Conservation (phyloP, 1,140 invertebrate species). For the Tribolium castaneum region DNA sequence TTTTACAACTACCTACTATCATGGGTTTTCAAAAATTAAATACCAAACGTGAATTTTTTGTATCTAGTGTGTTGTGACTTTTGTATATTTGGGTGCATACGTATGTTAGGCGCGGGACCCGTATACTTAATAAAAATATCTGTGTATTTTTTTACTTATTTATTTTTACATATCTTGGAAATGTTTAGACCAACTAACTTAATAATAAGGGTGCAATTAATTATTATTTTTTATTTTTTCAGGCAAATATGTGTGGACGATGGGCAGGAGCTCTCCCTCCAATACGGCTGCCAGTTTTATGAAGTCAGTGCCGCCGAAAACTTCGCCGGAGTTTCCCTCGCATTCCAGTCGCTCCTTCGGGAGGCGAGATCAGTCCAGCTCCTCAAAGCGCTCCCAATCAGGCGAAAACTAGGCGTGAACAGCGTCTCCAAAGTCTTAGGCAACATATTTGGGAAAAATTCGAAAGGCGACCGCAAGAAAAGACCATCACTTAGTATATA, state of each 20-base stretch:
- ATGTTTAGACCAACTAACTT: no score
- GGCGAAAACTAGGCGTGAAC: slow-evolving; percentile 80
- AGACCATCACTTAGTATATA: slow-evolving; percentile 80
- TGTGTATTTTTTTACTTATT: no score
- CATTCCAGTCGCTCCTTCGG: slow-evolving; percentile 81
- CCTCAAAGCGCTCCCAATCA: slow-evolving; percentile 75
- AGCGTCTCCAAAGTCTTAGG: slow-evolving; percentile 83
- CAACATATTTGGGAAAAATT: slow-evolving; percentile 82
- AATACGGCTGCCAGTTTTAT: slow-evolving; percentile 85
- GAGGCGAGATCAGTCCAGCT: slow-evolving; percentile 80
- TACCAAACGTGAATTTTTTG: no score
- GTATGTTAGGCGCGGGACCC: no score
- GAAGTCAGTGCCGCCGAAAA: slow-evolving; percentile 88
- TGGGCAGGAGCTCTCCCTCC: slow-evolving; percentile 81
- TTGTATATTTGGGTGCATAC: no score
- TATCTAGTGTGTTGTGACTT: no score
- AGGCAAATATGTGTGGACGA: slow-evolving; percentile 83
- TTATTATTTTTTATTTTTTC: slow-evolving; percentile 54
- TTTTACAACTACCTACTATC: no score
- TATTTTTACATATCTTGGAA: no score
- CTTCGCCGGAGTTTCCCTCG: slow-evolving; percentile 79
- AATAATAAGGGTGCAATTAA: no score
- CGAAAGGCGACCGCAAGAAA: slow-evolving; percentile 78
- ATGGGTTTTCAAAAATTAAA: no score
- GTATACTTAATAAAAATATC: no score